Evolutionary conservation across 2,888 invertebrate species (phyloP).

Genomic region (Drosophila ustulata): DNA sequence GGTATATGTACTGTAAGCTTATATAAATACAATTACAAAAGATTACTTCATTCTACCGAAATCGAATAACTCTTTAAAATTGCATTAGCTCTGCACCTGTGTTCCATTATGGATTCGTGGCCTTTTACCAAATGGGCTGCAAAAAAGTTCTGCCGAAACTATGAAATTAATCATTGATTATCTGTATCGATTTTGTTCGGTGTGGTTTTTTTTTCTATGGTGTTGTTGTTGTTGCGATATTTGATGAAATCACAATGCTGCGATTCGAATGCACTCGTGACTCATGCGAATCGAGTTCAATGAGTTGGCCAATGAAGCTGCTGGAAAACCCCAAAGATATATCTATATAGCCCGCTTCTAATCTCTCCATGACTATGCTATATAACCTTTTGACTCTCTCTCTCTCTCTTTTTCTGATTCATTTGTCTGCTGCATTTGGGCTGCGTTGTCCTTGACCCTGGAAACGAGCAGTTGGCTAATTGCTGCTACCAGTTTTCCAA

Average conservation of each 20-base stretch:
- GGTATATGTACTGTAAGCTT: no score
- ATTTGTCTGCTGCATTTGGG: background rate
- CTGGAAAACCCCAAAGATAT: constrained; percentile 1
- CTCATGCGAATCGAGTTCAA: background rate
- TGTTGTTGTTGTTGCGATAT: no score
- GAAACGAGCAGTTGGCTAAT: constrained; percentile 31
- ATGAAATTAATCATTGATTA: background rate
- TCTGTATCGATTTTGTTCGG: constrained; percentile 1
- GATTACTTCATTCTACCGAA: no score
- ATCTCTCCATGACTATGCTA: background rate
- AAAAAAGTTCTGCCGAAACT: background rate
- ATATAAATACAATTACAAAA: no score
- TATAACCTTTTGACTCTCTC: background rate
- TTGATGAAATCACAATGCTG: constrained; percentile 6
- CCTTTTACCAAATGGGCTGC: no score
- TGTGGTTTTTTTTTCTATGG: background rate
- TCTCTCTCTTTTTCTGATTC: background rate
- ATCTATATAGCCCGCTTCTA: background rate
- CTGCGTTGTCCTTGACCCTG: constrained; percentile 44
- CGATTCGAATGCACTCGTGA: background rate
- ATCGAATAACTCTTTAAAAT: no score
- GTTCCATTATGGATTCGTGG: no score
- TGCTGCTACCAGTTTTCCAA: constrained; percentile 28
- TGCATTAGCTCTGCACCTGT: no score
- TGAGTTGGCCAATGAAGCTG: constrained; percentile 3